Base-by-base conservation (phyloP, 1,140 invertebrate genomes). In the Ceratitis capitata region DNA sequence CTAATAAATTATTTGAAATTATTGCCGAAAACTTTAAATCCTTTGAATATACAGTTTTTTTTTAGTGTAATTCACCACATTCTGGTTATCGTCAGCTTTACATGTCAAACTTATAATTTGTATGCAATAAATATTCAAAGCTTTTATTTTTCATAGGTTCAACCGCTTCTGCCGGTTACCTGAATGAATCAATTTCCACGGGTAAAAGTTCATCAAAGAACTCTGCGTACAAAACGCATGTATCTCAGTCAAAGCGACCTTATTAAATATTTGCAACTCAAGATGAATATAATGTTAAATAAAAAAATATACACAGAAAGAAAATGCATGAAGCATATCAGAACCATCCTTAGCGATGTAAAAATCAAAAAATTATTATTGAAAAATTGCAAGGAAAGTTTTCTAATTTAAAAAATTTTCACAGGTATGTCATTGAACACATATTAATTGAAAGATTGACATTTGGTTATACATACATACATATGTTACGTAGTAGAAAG, bases 91-190 rank as follows among this genome's bases (percentile, higher is more conserved):
- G 26, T 12, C 35, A 14, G 29, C 10, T 69, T 39, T 35, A 2
- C 61, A 16, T 35, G 39, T 26, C 10, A 26, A 61, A 10, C 58
- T 61, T 26, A 69, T 69, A 14, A 35, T 47, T 78, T 19, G n/a
- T 23, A 10, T 10, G n/a, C 7, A 42, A 78, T 42, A 45, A 78
- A 78, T 42, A 9, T 23, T 45, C 6, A 61, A 42, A 9, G n/a
- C 42, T n/a, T 42, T 45, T 78, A 12, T 42, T 47, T 10, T 78
- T 45, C 69, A 45, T 39, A 78, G 69, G 35, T 42, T 45, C 69
- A 45, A 23, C 69, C 69, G 69, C 39, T 78, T 78, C 19, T 26
- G 35, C 69, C 69, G 69, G 69, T 45, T 78, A 78, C 69, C 69
- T 78, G 69, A 78, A 78, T 78, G 6, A 16, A 32, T 69, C 32